Percentiles rank a stretch among this genome's conserved stretches.
phyloP scores from a whole-genome alignment of 2,113 vertebrate genomes.

The Atrichornis clamosus region DNA sequence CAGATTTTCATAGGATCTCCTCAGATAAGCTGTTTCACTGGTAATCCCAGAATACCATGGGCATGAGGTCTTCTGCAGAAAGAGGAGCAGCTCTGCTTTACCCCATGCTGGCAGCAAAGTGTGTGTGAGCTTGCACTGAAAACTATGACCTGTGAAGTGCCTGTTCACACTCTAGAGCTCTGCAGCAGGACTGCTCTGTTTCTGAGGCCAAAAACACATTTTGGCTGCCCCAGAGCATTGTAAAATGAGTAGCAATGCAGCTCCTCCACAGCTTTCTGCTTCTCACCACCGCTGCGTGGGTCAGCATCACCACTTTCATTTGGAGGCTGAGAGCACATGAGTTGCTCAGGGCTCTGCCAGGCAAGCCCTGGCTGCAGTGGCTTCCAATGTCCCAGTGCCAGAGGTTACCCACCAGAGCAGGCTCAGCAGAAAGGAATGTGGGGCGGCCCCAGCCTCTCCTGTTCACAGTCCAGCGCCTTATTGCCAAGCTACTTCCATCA shows the following conservation, averaged over 20 bases:
- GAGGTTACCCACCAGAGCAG: background rate
- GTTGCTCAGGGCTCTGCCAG: background rate
- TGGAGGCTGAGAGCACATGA: background rate
- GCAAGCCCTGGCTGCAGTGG: background rate
- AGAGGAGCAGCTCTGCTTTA: background rate
- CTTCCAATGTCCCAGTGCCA: background rate
- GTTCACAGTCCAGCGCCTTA: background rate
- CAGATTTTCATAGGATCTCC: background rate
- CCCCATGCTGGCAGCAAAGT: background rate
- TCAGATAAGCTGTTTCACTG: background rate
- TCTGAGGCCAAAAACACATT: background rate
- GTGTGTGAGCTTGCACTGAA: fast-evolving
- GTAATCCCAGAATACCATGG: background rate
- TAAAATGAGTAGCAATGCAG: background rate
- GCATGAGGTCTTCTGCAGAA: background rate
- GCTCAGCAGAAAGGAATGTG: background rate
- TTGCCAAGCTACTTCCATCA: background rate
- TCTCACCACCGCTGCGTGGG: background rate
- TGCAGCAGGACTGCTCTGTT: background rate
- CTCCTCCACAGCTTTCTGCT: background rate
- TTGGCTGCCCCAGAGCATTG: background rate
- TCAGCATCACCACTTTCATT: background rate
- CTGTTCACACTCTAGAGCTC: background rate
- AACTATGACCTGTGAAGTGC: background rate
- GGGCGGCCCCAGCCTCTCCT: background rate